Evolutionary conservation across 2,888 invertebrate species (phyloP).

Genomic region (Hyppa rectilinea): DNA sequence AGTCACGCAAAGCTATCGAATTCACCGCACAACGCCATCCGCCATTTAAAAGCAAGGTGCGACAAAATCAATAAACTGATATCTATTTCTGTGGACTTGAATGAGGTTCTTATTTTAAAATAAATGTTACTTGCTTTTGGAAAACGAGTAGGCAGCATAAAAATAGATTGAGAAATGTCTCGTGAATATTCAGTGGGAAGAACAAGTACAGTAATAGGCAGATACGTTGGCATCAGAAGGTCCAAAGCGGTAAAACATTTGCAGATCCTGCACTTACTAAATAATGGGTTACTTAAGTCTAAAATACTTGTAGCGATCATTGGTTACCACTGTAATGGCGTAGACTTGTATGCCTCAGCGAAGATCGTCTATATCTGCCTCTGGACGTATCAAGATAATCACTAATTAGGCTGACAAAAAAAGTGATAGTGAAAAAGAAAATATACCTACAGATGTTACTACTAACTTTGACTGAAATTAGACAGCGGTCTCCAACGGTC

Average conservation of each 20-base stretch:
- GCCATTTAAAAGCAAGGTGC: not conserved
- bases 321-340: not conserved
- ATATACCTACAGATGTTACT: too few species aligned
- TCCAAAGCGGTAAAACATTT: conserved; percentile 72
- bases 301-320: not conserved
- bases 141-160: conserved; percentile 51
- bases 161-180: conserved; percentile 68
- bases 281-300: not conserved
- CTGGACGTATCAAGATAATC: not conserved
- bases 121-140: not conserved
- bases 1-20: not conserved
- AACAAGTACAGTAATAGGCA: conserved; percentile 65
- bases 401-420: not conserved
- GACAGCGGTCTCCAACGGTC: too few species aligned
- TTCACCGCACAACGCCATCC: too few species aligned
- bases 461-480: too few species aligned
- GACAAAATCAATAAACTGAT: not conserved
- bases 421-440: not conserved
- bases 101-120: not conserved
- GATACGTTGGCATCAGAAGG: conserved; percentile 66
- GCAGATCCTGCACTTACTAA: not conserved
- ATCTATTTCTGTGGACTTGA: not conserved
- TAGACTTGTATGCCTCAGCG: not conserved
- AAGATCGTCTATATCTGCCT: not conserved
- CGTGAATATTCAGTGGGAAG: conserved; percentile 73